Base-by-base conservation (phyloP, 2,113 vertebrate genomes). In the Suricata suricatta region DNA sequence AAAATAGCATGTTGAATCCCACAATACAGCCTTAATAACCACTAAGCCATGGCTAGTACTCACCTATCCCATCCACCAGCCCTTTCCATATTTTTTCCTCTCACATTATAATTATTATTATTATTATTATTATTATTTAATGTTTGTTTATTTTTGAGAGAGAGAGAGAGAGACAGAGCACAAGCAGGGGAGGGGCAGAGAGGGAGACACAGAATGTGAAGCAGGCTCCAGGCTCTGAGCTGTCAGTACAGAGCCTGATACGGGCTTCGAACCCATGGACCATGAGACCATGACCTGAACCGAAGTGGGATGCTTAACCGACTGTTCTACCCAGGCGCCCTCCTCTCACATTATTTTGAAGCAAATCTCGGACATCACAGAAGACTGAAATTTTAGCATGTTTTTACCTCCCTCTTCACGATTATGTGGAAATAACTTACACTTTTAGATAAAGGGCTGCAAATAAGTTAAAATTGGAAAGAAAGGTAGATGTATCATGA, bases 271-370 rank as follows among this genome's bases (percentile, higher is more conserved):
- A 60, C 57, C 19, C 57, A 60, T 17, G 21, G 57, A 60, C 57
- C 57, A 7, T 7, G 21, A 60, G 21, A 60, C 57, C 21, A 23
- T 60, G 57, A 60, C 21, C 57, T 68, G 31, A 15, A 12, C 31
- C 31, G 0, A 68, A 68, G 64, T 31, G 13, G 6, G 64, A 33
- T 5, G 31, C 31, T 31, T 33, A 68, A 16, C 64, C 31, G 2
- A 33, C 31, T 68, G 5, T 33, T 29, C 14, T 14, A 33, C 64
- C 64, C 31, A 68, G 64, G 5, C 11, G 6, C 31, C 14, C 50
- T 63, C 85, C 35, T 68, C 63, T 15, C n/a, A 38, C 47, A 35
- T 84, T 95, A 88, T 90, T 90, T 89, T 90, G 35, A 93, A 97
- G 71, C 38, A 86, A 66, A 66, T 57, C 35, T 16, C 10, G 95